phyloP scores from a whole-genome alignment of 1,140 invertebrate genomes.

The Zaprionus capensis region DNA sequence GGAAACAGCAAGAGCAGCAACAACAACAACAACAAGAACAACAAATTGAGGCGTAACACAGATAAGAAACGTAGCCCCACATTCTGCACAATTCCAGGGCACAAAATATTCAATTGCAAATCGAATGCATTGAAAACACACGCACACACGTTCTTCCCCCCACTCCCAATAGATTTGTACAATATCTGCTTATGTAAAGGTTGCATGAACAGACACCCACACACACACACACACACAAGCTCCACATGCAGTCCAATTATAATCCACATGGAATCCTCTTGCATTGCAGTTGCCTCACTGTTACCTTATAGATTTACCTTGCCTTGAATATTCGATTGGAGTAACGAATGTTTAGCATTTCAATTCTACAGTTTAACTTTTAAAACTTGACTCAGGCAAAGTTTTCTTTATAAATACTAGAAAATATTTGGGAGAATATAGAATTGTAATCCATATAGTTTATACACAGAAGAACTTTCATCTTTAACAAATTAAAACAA shows the following conservation, averaged over 20 bases:
- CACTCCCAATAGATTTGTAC: background rate
- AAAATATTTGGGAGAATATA: too few relatives aligned
- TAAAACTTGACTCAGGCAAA: too few relatives aligned
- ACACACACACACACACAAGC: background rate
- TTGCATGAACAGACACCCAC: background rate
- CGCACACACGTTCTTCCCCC: slow-evolving; percentile 39
- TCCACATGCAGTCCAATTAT: background rate
- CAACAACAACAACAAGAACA: background rate
- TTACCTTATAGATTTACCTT: too few relatives aligned
- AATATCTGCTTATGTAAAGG: slow-evolving; percentile 22
- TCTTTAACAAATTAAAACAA: too few relatives aligned
- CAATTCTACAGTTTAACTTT: too few relatives aligned
- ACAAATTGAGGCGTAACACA: background rate
- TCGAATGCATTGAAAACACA: slow-evolving; percentile 48
- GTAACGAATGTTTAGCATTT: too few relatives aligned
- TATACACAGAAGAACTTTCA: too few relatives aligned
- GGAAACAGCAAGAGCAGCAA: background rate
- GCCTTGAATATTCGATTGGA: too few relatives aligned
- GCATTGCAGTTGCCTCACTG: background rate
- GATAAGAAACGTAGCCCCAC: slow-evolving; percentile 35
- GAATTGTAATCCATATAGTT: too few relatives aligned
- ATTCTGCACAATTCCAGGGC: slow-evolving; percentile 31
- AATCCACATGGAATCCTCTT: background rate
- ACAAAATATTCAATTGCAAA: slow-evolving; percentile 45
- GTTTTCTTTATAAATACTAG: too few relatives aligned